Base-by-base conservation (phyloP, 2,113 vertebrate species). In the Danionella cerebrum region DNA sequence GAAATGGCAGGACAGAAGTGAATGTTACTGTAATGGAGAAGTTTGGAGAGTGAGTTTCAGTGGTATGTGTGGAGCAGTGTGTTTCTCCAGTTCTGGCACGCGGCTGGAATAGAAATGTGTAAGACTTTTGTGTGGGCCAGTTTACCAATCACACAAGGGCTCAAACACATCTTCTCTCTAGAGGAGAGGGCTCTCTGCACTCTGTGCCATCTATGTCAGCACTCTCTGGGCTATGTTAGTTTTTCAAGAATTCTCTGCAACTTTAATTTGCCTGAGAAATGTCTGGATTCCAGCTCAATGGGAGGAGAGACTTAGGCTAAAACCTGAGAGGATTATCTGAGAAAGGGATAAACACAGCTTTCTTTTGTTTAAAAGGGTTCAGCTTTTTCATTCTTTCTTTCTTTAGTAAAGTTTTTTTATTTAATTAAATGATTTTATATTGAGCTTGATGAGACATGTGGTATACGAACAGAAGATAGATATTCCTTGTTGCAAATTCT, bases 21-120 rank as follows among this genome's bases (percentile, higher is more conserved):
- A n/a, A n/a, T n/a, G n/a, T n/a, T n/a, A n/a, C n/a, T n/a, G n/a
- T n/a, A n/a, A n/a, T n/a, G n/a, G n/a, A n/a, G n/a, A n/a, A n/a
- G n/a, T n/a, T n/a, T n/a, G n/a, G n/a, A n/a, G n/a, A 31, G 2
- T 8, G 31, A 50, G 14, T 14, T 64, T 64, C 25, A 57, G 13
- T 27, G 14, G 41, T 31, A 57, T 48, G 47, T 44, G 33, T 48
- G 48, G 22, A 5, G 36, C 21, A 48, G 9, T 14, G 39, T 22
- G 48, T 47, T 12, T 12, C 51, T 21, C 38, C 24, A 55, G 64
- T 68, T 69, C 1, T 9, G 79, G 74, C 63, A 59, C 82, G 80
- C 79, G 79, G 79, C 60, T 22, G 38, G 83, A 86, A 85, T 85
- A 67, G 47, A 84, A 86, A 85, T 86, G 78, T 73, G 76, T 9